Percentiles rank a stretch among this genome's conserved stretches.
Evolutionary conservation across 2,113 vertebrate species (phyloP).

Genomic region (Mus pahari): DNA sequence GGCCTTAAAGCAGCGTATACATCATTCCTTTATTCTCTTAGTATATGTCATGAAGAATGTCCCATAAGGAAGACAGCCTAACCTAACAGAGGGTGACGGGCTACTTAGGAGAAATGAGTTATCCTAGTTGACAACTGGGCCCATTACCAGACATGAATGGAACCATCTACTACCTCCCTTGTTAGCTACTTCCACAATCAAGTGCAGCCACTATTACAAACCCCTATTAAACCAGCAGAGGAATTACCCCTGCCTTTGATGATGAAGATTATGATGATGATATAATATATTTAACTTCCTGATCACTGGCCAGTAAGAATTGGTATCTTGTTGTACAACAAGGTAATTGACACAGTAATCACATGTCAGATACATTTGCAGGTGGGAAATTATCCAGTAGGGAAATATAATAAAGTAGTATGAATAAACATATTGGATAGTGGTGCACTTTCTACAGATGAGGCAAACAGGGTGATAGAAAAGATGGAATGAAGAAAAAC

Average conservation of each 20-base stretch:
- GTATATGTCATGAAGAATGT: neutral
- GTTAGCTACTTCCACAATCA: neutral
- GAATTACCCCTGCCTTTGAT: neutral
- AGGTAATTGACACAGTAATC: neutral
- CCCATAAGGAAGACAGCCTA: neutral
- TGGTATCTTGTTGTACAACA: neutral
- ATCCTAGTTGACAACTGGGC: neutral
- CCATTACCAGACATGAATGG: neutral
- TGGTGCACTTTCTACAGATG: neutral
- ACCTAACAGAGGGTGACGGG: neutral
- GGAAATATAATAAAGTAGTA: neutral
- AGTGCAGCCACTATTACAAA: neutral
- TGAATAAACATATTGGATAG: neutral
- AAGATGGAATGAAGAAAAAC: neutral
- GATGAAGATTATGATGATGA: neutral
- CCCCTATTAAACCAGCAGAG: neutral
- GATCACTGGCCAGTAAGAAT: neutral
- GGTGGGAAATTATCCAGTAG: neutral
- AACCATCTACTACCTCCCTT: neutral
- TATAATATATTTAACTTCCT: neutral
- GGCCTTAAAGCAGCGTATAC: fast-evolving
- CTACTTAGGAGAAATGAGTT: neutral
- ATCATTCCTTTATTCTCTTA: neutral
- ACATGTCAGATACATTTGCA: neutral
- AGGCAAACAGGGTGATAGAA: neutral